These are phyloP conservation scores for Caenorhabditis latens DNA, from an alignment of 1,140 invertebrate species.

Conservation along the genomic window DNA sequence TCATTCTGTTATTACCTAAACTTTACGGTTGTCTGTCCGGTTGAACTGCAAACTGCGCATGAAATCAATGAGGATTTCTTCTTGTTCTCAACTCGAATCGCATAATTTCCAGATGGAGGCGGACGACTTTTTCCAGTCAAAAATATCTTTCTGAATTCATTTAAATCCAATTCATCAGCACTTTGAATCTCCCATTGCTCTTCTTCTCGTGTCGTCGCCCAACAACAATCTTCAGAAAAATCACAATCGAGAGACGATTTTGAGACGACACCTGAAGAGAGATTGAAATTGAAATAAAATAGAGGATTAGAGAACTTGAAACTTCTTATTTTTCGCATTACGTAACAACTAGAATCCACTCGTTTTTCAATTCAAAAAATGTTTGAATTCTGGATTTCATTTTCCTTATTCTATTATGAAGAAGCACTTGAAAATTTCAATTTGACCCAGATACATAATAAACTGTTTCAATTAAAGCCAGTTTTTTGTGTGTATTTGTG, in stretches of 20 bases:
- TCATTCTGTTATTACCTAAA: constrained; percentile 35
- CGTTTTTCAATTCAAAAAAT: neutral
- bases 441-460: constrained; percentile 15
- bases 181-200: constrained; percentile 43
- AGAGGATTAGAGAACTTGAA: constrained; percentile 28
- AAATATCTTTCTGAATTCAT: constrained; percentile 50
- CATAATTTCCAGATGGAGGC: constrained; percentile 36
- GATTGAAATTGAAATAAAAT: neutral
- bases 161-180: constrained; percentile 29
- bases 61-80: constrained; percentile 38
- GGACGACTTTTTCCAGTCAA: constrained; percentile 27
- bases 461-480: neutral
- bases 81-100: constrained; percentile 47
- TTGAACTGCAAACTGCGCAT: constrained; percentile 23
- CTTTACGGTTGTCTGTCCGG: constrained; percentile 28
- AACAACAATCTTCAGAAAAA: constrained; percentile 46
- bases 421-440: constrained; percentile 29
- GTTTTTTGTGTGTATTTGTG: neutral
- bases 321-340: neutral
- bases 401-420: neutral
- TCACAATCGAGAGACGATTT: constrained; percentile 42
- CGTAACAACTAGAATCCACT: neutral
- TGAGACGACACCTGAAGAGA: neutral
- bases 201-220: constrained; percentile 30
- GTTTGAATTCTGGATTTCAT: constrained; percentile 6